phyloP scores from a whole-genome alignment of 2,797 vertebrate species.

The Micrastur ruficollis region DNA sequence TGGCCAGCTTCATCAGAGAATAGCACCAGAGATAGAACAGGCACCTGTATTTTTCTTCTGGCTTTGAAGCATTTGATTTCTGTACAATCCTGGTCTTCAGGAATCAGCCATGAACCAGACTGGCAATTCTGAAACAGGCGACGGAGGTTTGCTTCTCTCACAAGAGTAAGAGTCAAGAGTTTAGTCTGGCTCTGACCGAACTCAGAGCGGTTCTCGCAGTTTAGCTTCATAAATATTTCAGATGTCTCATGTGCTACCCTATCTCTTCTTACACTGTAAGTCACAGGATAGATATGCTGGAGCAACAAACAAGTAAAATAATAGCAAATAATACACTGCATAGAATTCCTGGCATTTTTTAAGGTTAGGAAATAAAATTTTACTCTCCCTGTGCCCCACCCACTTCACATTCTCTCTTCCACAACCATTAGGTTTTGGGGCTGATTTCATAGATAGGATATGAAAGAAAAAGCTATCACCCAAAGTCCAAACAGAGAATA shows the following conservation, averaged over 20 bases:
- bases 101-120: background rate
- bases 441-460: background rate
- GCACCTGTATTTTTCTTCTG: fast-evolving
- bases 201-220: background rate
- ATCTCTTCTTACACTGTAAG: background rate
- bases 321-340: background rate
- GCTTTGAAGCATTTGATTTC: background rate
- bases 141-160: background rate
- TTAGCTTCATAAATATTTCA: slow-evolving; percentile 5
- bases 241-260: background rate
- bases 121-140: background rate
- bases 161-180: background rate
- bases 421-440: background rate
- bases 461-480: background rate
- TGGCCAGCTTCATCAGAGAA: background rate
- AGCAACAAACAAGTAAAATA: background rate
- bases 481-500: background rate
- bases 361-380: background rate
- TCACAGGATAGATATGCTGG: background rate
- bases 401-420: background rate
- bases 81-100: background rate
- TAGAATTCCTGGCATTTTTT: background rate
- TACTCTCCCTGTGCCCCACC: background rate
- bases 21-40: background rate
- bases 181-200: background rate